Evolutionary conservation across 1,140 invertebrate genomes (phyloP), one percentile per base, ranked within the genome.

Genomic region (Atta texana): DNA sequence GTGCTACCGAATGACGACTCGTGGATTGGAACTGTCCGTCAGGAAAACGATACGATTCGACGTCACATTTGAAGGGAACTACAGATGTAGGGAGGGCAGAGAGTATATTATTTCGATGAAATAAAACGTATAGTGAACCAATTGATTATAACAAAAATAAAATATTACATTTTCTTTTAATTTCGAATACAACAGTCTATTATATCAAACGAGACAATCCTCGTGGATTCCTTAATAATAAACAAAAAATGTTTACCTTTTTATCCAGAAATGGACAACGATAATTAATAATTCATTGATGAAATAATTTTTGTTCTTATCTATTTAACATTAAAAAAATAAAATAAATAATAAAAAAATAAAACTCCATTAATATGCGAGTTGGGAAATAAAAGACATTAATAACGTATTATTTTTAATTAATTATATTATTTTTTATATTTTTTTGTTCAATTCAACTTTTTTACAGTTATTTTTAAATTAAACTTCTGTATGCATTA

Each of bases 11-110:
- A 87, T 88, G 85, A 78, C 78, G 57, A 64, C 39, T 21, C 59
- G 68, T 74, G 68, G 68, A 87, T 87, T 68, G 75, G 55, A 68
- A 61, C n/a, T 63, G 71, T 76, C 74, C 24, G 78, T 87, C 78
- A 61, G 53, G 55, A 57, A 72, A 87, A 63, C 85, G 66, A 87
- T 87, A 72, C 82, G 77, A 80, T 64, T 85, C 34, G 63, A 85
- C 75, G 61, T 85, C 74, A 85, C 24, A 16, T 78, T 57, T 66
- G 72, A 85, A 28, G 28, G 74, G 74, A 68, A 44, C 6, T 63
- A 21, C 44, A 44, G 61, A 34, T 49, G 69, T 24, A 8, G 39
- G 66, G 0, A 24, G 14, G 39, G n/a, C 21, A 18, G 39, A 7
- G 14, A 16, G 34, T 59, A 74, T 74, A 72, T 82, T 82, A 84